phyloP scores from a whole-genome alignment of 1,140 invertebrate species.

The Mylabris phalerata region DNA sequence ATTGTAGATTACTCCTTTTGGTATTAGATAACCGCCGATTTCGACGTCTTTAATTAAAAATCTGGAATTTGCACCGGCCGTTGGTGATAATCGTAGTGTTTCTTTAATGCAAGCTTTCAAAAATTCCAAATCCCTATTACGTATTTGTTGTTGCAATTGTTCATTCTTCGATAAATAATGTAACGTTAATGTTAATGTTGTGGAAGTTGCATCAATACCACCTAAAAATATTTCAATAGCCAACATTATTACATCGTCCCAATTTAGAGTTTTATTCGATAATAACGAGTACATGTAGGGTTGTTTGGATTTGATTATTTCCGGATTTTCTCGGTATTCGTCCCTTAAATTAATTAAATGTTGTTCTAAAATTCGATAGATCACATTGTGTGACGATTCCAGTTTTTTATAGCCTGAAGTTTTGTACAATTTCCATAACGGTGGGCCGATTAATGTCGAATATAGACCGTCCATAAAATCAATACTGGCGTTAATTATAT shows the following conservation, averaged over 20 bases:
- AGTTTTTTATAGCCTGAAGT: slow-evolving; percentile 39
- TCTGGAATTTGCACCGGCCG: slow-evolving; percentile 44
- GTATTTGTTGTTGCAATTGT: slow-evolving; percentile 25
- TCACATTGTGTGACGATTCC: slow-evolving; percentile 33
- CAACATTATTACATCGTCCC: slow-evolving; percentile 36
- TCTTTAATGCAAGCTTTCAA: slow-evolving; percentile 64
- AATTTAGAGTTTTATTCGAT: slow-evolving; percentile 29
- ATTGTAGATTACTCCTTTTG: slow-evolving; percentile 39
- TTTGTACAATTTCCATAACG: slow-evolving; percentile 40
- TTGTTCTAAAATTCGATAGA: slow-evolving; percentile 26
- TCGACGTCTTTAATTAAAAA: slow-evolving; percentile 41
- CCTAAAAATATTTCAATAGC: slow-evolving; percentile 41
- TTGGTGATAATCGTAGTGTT: slow-evolving; percentile 50
- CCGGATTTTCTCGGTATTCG: slow-evolving; percentile 17
- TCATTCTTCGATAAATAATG: slow-evolving; percentile 31
- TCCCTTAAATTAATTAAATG: slow-evolving; percentile 19
- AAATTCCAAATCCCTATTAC: slow-evolving; percentile 39
- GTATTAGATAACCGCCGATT: slow-evolving; percentile 45
- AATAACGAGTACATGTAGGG: slow-evolving; percentile 36
- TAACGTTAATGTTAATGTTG: slow-evolving; percentile 31
- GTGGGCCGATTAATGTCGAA: slow-evolving; percentile 36
- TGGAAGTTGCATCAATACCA: slow-evolving; percentile 41
- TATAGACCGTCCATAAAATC: slow-evolving; percentile 43
- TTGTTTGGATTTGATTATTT: slow-evolving; percentile 20
- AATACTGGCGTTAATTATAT: slow-evolving; percentile 35